Evolutionary conservation across 2,888 invertebrate species (phyloP), one percentile per base, ranked within the genome.

Genomic region (Stenodema calcarata): DNA sequence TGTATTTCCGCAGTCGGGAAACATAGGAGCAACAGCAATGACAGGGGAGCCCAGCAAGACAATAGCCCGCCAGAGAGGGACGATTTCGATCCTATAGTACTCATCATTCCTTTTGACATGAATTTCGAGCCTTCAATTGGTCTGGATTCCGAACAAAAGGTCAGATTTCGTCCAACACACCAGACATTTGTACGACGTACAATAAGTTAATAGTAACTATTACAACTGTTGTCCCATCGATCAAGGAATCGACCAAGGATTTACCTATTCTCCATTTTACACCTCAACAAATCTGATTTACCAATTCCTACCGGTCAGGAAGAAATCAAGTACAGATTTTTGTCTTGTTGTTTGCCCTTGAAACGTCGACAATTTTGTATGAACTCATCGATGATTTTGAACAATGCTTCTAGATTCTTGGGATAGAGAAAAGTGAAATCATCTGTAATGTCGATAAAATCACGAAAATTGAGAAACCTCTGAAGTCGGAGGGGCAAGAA

Each of bases 61-160:
- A 88, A 88, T 62, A 87, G 87, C 12, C 62, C 88, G 12, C 73
- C 88, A n/a, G 87, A 86, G 11, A 89, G 88, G 18, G 89, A 88
- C 50, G 89, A 88, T n/a, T 79, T 28, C 27, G 80, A 54, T 18
- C 86, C 86, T 1, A 87, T 83, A n/a, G 95, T 96, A n/a, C 91
- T 96, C 28, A 93, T 96, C 62, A 94, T 96, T 89, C 94, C 95
- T 27, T 93, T 96, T 84, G 93, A 92, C 18, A 92, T 92, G 83
- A 92, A 91, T 27, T 91, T 92, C 35, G 93, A 92, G 50, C 94
- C 94, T 89, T 94, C 93, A 89, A 92, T 95, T 18, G 95, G 95
- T 35, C 89, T 94, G 41, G 91, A 93, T 0, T 92, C 94, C 0
- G 94, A 94, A 89, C 92, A 93, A 76, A 94, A 94, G 89, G 93